Evolutionary conservation across 2,888 invertebrate genomes (phyloP).

Genomic region (Heliconius ethilla): DNA sequence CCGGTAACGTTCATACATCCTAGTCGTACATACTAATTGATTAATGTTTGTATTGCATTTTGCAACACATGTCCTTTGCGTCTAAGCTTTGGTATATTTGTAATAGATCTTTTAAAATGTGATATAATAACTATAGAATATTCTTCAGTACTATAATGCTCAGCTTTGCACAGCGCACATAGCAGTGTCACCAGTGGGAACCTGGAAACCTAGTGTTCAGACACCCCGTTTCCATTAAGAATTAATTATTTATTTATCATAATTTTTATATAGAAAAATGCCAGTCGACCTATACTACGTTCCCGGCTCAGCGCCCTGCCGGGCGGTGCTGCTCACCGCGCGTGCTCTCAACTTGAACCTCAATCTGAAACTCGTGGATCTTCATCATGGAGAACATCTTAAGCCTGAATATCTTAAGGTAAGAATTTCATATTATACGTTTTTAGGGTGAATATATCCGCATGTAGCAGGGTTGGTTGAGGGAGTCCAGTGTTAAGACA

Average conservation of each 20-base stretch:
- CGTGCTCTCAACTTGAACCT: constrained; percentile 84
- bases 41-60: neutral
- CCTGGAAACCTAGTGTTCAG: neutral
- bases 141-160: no score
- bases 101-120: neutral
- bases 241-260: neutral
- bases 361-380: constrained; percentile 84
- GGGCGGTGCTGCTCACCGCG: constrained; percentile 84
- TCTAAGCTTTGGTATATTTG: neutral
- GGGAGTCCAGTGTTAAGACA: no score
- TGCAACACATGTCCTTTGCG: neutral
- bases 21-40: neutral
- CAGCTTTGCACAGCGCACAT: no score
- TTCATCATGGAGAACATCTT: constrained; percentile 83
- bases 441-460: no score
- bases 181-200: no score
- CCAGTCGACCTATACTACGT: constrained; percentile 85
- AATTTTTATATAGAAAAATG: constrained; percentile 57
- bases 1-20: neutral
- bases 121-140: no score
- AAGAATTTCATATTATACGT: constrained; percentile 30
- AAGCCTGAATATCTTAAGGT: constrained; percentile 87
- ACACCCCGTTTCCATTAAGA: neutral
- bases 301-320: constrained; percentile 84
- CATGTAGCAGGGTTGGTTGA: no score